phyloP scores from a whole-genome alignment of 2,797 vertebrate species.

The Trematomus bernacchii region DNA sequence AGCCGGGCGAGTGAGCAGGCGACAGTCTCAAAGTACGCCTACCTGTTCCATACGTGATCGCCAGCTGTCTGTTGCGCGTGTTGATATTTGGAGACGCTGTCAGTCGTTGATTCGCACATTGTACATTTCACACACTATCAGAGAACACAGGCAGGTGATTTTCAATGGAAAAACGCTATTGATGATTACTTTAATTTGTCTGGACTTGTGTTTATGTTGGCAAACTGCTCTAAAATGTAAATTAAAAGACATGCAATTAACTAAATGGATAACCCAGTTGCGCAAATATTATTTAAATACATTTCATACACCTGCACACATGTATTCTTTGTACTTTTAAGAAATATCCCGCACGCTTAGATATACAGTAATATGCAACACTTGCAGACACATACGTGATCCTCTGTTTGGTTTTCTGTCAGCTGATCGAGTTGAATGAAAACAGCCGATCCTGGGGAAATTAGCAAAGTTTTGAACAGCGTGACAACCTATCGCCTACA shows the following conservation, averaged over 20 bases:
- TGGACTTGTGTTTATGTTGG: background rate
- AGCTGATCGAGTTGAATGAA: slow-evolving; percentile 47
- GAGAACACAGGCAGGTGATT: slow-evolving; percentile 13
- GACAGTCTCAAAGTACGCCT: slow-evolving; percentile 76
- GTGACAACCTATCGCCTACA: slow-evolving; percentile 34
- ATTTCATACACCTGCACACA: background rate
- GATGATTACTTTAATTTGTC: slow-evolving; percentile 22
- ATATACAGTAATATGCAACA: slow-evolving; percentile 7
- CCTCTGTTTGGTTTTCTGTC: background rate
- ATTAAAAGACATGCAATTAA: background rate
- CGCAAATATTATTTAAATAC: slow-evolving; percentile 5
- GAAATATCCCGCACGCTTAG: background rate
- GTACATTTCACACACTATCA: slow-evolving; percentile 36
- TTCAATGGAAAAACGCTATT: background rate
- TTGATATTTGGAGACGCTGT: slow-evolving; percentile 69
- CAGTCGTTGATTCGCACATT: slow-evolving; percentile 48
- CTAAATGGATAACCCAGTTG: background rate
- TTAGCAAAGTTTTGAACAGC: slow-evolving; percentile 72
- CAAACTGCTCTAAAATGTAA: slow-evolving; percentile 9
- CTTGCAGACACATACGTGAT: slow-evolving; percentile 6
- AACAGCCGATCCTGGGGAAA: slow-evolving; percentile 40
- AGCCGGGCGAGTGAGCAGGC: slow-evolving; percentile 59
- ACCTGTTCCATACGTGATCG: slow-evolving; percentile 80
- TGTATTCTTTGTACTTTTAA: slow-evolving; percentile 10
- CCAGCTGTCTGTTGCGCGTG: slow-evolving; percentile 72